Evolutionary conservation across 1,140 invertebrate species (phyloP).

Genomic region (Nebria ingens): DNA sequence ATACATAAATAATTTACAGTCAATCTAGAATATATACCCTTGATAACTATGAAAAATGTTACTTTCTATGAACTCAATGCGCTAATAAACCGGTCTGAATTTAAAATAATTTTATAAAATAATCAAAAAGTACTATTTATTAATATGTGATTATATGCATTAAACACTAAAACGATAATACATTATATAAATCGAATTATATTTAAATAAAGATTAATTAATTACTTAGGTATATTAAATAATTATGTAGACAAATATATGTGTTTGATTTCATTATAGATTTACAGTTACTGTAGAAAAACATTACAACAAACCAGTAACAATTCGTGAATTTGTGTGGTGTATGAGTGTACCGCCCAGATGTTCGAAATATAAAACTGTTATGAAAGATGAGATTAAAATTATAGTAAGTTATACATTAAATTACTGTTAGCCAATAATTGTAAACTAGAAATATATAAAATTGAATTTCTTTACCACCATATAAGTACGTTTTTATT

Average conservation of each 20-base stretch:
- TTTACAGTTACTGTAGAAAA: conserved; percentile 47
- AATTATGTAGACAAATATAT: no score
- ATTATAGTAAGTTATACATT: conserved; percentile 35
- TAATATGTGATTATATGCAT: background rate
- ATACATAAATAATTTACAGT: background rate
- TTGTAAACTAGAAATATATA: no score
- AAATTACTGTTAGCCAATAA: conserved; percentile 43
- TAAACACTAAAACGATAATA: no score
- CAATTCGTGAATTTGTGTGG: conserved; percentile 54
- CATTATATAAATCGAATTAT: no score
- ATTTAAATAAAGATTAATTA: no score
- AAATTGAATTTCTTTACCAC: no score
- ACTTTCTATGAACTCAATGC: conserved; percentile 3
- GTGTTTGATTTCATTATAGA: no score
- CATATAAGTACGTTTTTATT: no score
- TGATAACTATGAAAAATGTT: background rate
- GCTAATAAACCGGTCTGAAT: conserved; percentile 1
- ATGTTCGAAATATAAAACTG: conserved; percentile 50
- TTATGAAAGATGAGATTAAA: conserved; percentile 20
- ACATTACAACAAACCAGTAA: conserved; percentile 47
- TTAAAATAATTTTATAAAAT: background rate
- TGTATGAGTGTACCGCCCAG: conserved; percentile 56
- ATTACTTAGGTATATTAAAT: no score
- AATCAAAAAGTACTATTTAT: background rate
- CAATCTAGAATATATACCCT: background rate